Percentiles rank a stretch among this genome's conserved stretches.
phyloP scores from a whole-genome alignment of 2,113 vertebrate species.

The Ctenomys sociabilis region DNA sequence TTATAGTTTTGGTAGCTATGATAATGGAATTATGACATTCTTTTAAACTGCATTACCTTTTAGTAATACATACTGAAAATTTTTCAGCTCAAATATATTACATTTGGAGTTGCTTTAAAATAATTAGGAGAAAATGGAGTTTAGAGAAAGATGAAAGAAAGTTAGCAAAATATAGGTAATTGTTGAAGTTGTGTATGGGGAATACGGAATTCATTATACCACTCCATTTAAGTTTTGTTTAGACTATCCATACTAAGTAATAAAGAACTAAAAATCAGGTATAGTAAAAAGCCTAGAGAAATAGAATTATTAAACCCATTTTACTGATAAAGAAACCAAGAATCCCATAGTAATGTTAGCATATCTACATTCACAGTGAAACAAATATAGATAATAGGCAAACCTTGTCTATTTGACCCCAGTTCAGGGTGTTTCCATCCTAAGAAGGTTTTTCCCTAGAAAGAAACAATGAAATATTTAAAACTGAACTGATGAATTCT shows the following conservation, averaged over 20 bases:
- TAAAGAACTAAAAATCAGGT: background rate
- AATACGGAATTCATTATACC: background rate
- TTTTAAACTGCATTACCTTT: background rate
- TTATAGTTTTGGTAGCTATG: background rate
- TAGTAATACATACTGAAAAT: background rate
- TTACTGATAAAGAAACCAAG: background rate
- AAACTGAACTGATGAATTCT: background rate
- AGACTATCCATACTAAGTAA: background rate
- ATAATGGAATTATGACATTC: background rate
- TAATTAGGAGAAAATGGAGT: background rate
- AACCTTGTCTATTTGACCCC: background rate
- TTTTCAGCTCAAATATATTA: background rate
- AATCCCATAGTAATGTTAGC: background rate
- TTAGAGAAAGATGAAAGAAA: background rate
- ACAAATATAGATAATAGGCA: background rate
- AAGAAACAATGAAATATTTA: background rate
- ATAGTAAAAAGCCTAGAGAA: background rate
- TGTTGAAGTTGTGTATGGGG: background rate
- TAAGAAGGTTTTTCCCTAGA: background rate
- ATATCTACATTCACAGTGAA: conserved; percentile 39
- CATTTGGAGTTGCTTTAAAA: background rate
- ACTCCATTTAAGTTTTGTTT: background rate
- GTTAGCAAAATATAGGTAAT: background rate
- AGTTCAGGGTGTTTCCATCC: background rate
- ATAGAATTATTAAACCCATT: conserved; percentile 1